Percentiles rank a stretch among this genome's conserved stretches.
Evolutionary conservation across 1,140 invertebrate species (phyloP).

Genomic region (Holotrichia oblita): DNA sequence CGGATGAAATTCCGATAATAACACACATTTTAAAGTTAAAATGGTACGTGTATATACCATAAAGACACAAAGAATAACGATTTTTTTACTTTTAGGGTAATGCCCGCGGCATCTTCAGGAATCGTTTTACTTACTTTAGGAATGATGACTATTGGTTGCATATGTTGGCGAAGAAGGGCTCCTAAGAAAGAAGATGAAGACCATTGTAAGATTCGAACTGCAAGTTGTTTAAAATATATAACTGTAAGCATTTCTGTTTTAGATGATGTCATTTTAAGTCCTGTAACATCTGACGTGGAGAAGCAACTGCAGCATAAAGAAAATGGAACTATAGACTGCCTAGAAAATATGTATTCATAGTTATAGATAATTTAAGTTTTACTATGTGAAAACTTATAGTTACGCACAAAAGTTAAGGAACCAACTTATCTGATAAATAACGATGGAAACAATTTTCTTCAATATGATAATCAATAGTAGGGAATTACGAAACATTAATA

Average conservation of each 20-base stretch:
- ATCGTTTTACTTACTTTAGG: neutral
- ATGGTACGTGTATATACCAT: neutral
- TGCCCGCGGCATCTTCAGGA: neutral
- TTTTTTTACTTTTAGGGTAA: neutral
- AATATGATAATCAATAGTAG: no score
- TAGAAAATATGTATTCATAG: conserved; percentile 1
- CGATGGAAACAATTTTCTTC: no score
- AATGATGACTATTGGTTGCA: neutral
- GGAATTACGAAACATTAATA: no score
- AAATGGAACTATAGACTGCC: neutral
- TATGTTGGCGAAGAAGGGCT: neutral
- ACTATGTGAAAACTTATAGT: no score
- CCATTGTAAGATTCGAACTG: neutral
- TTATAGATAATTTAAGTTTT: neutral
- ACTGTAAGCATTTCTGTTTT: neutral
- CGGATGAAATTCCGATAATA: neutral
- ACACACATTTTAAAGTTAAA: neutral
- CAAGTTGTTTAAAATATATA: neutral
- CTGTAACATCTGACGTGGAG: neutral
- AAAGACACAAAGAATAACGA: neutral
- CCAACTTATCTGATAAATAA: no score
- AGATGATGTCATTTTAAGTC: neutral
- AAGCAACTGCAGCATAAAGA: neutral
- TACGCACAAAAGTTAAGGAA: no score
- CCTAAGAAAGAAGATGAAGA: neutral